Percentiles rank a stretch among this genome's conserved stretches.
These are phyloP conservation scores for Kradibia gibbosae DNA, from an alignment of 1,140 invertebrate species.

Conservation along the genomic window DNA sequence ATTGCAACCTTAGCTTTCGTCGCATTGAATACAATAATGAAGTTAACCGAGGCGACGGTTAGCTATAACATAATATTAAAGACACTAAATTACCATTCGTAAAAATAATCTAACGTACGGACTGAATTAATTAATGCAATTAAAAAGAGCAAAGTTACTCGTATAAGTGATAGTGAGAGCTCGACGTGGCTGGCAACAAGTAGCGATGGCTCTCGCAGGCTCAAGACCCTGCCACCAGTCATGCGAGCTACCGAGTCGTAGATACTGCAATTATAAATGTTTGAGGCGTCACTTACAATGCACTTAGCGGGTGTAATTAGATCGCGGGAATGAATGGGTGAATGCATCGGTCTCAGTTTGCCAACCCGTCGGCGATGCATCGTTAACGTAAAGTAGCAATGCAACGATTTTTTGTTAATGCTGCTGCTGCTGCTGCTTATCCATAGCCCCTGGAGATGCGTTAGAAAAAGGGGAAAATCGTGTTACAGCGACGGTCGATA, in stretches of 20 bases:
- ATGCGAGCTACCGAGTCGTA: slow-evolving; percentile 16
- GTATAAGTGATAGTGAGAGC: slow-evolving; percentile 16
- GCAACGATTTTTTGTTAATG: too few relatives aligned
- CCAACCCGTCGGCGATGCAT: background rate
- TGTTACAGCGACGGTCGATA: slow-evolving; percentile 10
- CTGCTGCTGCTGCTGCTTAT: background rate
- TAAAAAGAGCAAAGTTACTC: slow-evolving; percentile 16
- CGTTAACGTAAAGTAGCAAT: background rate
- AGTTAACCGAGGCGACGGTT: background rate
- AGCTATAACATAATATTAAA: background rate
- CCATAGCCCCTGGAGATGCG: background rate
- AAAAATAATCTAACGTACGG: background rate
- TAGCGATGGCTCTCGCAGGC: background rate
- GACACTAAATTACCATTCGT: background rate
- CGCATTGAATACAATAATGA: background rate
- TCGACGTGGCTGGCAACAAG: background rate
- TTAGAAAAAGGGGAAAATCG: background rate
- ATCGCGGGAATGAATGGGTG: background rate
- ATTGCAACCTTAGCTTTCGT: too few relatives aligned
- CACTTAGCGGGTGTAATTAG: slow-evolving; percentile 31
- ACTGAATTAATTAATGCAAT: background rate
- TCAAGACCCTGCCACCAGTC: slow-evolving; percentile 17
- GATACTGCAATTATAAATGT: slow-evolving; percentile 19
- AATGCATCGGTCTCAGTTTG: background rate
- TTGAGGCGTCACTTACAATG: background rate